Evolutionary conservation across 1,140 invertebrate species (phyloP).

Genomic region (Eriosoma lanigerum): DNA sequence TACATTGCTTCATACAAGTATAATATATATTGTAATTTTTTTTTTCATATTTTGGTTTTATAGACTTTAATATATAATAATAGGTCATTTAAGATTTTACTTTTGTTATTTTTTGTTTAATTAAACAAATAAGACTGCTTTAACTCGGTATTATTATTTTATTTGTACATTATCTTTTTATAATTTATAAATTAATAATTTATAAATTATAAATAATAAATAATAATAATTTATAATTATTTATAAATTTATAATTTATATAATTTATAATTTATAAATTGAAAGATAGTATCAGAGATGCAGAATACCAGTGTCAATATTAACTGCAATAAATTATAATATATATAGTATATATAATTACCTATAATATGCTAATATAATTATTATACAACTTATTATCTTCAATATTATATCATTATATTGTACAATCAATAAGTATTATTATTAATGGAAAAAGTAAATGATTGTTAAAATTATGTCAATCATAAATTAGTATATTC

Average conservation of each 20-base stretch:
- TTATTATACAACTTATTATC: too few species aligned
- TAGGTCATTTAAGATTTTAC: constrained; percentile 49
- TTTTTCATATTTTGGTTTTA: constrained; percentile 28
- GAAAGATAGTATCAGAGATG: not conserved
- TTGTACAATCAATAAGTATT: not conserved
- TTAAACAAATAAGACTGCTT: constrained; percentile 48
- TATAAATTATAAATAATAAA: too few species aligned
- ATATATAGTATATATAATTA: too few species aligned
- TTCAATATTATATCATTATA: not conserved
- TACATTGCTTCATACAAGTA: constrained; percentile 19
- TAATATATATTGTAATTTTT: constrained; percentile 28
- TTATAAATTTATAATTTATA: too few species aligned
- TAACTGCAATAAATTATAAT: constrained; percentile 19
- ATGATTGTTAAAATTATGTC: not conserved
- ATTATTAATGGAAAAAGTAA: not conserved
- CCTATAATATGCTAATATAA: too few species aligned
- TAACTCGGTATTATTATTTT: constrained; percentile 49
- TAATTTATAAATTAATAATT: too few species aligned
- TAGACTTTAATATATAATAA: constrained; percentile 33
- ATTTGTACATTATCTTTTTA: constrained; percentile 35
- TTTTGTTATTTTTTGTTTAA: constrained; percentile 53
- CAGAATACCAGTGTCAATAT: not conserved
- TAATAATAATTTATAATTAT: too few species aligned
- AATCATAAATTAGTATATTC: not conserved
- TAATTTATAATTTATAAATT: too few species aligned